phyloP scores from a whole-genome alignment of 2,797 vertebrate species.

The Choloepus didactylus region DNA sequence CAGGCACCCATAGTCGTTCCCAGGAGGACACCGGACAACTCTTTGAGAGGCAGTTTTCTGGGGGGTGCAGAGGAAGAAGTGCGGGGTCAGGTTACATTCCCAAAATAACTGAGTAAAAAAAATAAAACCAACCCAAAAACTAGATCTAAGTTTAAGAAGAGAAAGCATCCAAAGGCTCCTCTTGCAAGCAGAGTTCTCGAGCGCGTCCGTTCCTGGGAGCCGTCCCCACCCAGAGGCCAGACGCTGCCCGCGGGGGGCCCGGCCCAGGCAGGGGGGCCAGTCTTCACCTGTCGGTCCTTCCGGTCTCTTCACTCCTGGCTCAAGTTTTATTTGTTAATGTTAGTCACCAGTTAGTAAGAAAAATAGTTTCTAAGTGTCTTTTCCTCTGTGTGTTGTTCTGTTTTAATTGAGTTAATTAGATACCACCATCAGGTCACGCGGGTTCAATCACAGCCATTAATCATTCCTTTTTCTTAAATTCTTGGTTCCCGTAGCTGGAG shows the following conservation, averaged over 20 bases:
- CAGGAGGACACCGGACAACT: constrained; percentile 60
- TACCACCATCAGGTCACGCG: constrained; percentile 83
- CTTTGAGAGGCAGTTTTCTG: constrained; percentile 55
- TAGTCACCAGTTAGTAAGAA: constrained; percentile 91
- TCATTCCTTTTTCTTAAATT: constrained; percentile 97
- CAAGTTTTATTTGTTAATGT: constrained; percentile 90
- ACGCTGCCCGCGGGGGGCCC: not conserved
- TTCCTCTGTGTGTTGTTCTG: constrained; percentile 77
- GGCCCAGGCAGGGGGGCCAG: not conserved
- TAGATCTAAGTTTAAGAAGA: constrained; percentile 82
- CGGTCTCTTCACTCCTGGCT: constrained; percentile 87
- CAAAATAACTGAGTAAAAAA: constrained; percentile 53
- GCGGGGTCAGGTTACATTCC: constrained; percentile 65
- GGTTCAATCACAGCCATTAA: constrained; percentile 81
- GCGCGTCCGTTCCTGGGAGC: constrained; percentile 59
- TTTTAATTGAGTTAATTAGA: constrained; percentile 88
- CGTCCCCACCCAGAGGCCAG: not conserved
- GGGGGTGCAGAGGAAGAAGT: constrained; percentile 69
- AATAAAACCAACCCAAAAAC: constrained; percentile 28
- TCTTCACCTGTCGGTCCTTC: constrained; percentile 83
- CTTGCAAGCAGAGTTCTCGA: constrained; percentile 79
- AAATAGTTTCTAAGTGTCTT: constrained; percentile 90
- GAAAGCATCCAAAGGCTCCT: constrained; percentile 83
- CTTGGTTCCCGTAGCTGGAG: constrained; percentile 97
- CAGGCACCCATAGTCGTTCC: constrained; percentile 19